A percentile compares a stretch with the other conserved stretches of the same genome.
These are phyloP conservation scores for Psittacula derbiana DNA, from an alignment of 2,797 vertebrate genomes.

Conservation along the genomic window DNA sequence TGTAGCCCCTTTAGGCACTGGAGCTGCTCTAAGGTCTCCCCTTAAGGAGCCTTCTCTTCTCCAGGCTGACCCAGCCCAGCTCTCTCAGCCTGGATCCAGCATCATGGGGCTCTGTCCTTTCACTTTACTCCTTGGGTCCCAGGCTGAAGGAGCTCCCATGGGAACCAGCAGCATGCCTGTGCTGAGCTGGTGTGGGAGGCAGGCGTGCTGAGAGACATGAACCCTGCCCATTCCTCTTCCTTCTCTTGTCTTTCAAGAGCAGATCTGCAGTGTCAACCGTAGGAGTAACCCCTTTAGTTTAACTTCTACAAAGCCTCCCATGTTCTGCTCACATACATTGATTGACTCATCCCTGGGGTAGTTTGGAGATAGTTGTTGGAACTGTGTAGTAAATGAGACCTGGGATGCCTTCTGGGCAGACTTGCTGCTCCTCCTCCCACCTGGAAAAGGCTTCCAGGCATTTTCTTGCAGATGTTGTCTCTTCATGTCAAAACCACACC, in stretches of 20 bases:
- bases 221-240: not conserved
- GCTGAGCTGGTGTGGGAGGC: not conserved
- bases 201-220: not conserved
- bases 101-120: not conserved
- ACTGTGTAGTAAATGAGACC: not conserved
- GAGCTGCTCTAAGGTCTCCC: not conserved
- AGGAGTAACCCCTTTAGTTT: not conserved
- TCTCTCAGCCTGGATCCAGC: not conserved
- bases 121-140: not conserved
- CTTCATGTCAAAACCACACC: not conserved
- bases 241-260: not conserved
- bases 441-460: not conserved
- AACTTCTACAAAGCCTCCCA: rapidly evolving
- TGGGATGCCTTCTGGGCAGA: not conserved
- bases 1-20: not conserved
- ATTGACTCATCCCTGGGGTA: not conserved
- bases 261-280: not conserved
- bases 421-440: not conserved
- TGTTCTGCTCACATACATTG: not conserved
- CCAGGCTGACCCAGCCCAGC: not conserved
- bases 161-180: not conserved
- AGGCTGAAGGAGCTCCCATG: not conserved
- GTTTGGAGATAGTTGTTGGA: rapidly evolving
- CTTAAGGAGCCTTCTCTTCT: not conserved
- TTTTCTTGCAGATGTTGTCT: not conserved